These are phyloP conservation scores for Rhimphoctona megacephalus DNA, from an alignment of 2,888 invertebrate genomes.

Conservation along the genomic window DNA sequence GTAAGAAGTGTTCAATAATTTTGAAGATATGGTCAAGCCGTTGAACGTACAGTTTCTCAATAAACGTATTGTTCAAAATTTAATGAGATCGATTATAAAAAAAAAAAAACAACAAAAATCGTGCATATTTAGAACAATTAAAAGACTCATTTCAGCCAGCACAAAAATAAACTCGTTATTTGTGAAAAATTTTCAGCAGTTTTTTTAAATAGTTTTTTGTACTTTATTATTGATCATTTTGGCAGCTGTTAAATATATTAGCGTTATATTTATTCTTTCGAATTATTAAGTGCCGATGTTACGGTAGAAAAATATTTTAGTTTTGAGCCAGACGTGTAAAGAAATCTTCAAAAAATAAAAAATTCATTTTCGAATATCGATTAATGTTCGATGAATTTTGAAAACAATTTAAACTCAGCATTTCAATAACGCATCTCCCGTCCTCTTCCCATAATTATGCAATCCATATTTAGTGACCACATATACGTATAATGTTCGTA, in stretches of 20 bases:
- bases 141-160: neutral
- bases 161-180: neutral
- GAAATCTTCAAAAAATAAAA: neutral
- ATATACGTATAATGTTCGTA: neutral
- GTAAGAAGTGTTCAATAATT: no score
- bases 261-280: neutral
- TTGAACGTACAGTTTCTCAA: no score
- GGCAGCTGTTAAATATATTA: neutral
- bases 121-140: neutral
- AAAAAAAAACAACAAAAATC: no score
- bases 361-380: neutral
- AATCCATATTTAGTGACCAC: constrained; percentile 3
- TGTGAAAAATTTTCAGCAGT: neutral
- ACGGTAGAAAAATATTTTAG: neutral
- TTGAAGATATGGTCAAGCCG: no score
- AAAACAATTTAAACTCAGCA: neutral
- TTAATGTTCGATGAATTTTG: neutral
- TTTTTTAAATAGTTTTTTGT: neutral
- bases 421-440: neutral
- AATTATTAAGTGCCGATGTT: neutral
- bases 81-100: neutral
- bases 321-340: neutral
- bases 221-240: neutral
- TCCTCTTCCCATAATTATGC: neutral
- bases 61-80: no score